These are phyloP conservation scores for Magallana gigas DNA, from an alignment of 1,140 invertebrate genomes.

Conservation along the genomic window DNA sequence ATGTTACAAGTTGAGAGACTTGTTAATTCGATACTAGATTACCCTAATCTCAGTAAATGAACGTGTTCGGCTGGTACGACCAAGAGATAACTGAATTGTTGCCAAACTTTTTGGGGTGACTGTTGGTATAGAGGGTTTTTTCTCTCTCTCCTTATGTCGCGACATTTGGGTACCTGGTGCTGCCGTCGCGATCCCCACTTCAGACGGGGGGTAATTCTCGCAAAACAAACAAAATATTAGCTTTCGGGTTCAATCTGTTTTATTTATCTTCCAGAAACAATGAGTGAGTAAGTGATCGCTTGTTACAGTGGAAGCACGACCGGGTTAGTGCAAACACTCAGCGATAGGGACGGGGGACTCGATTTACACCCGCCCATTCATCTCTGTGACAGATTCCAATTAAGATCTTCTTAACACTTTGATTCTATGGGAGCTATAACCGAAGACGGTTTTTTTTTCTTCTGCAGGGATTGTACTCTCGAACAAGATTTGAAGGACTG, in stretches of 20 bases:
- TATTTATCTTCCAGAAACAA: conserved; percentile 29
- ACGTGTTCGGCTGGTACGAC: neutral
- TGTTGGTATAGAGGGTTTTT: neutral
- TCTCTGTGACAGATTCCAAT: conserved; percentile 24
- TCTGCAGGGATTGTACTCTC: neutral
- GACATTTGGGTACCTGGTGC: conserved; percentile 13
- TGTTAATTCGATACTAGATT: conserved; percentile 28
- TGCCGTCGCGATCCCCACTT: neutral
- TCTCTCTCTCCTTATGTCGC: neutral
- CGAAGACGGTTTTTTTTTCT: neutral
- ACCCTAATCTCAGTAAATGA: neutral
- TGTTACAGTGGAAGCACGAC: conserved; percentile 5
- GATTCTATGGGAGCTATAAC: neutral
- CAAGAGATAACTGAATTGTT: neutral
- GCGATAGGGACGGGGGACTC: neutral
- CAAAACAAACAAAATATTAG: conserved; percentile 26
- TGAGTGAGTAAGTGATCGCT: neutral
- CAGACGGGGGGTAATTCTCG: neutral
- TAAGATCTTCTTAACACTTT: neutral
- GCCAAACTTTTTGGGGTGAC: neutral
- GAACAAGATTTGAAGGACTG: neutral
- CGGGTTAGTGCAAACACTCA: neutral
- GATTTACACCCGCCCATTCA: neutral
- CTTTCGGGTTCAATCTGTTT: conserved; percentile 17
- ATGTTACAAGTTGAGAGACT: conserved; percentile 28